These are phyloP conservation scores for Protaetia brevitarsis DNA, from an alignment of 1,140 invertebrate species.

Conservation along the genomic window DNA sequence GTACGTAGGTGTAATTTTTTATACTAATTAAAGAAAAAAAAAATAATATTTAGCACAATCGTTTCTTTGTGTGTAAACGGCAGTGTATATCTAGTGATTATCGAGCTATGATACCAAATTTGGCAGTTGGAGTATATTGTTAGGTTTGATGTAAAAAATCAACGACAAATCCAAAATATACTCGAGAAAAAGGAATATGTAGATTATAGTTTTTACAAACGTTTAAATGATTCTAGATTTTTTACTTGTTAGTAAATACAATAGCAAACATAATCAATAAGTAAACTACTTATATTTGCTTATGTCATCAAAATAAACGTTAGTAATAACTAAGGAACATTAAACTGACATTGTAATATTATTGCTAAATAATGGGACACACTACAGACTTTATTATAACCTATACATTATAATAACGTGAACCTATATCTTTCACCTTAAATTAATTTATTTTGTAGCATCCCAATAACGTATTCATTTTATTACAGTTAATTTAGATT, in stretches of 20 bases:
- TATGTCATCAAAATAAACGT: neutral
- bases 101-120: slow-evolving; percentile 21
- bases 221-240: slow-evolving; percentile 17
- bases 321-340: neutral
- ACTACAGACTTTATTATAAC: neutral
- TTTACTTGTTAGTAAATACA: slow-evolving; percentile 16
- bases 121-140: slow-evolving; percentile 22
- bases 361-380: neutral
- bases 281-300: slow-evolving; percentile 18
- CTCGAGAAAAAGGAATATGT: neutral
- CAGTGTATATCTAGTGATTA: slow-evolving; percentile 22
- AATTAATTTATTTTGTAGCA: neutral
- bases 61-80: slow-evolving; percentile 13
- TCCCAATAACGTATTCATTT: neutral
- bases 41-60: neutral
- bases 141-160: slow-evolving; percentile 19
- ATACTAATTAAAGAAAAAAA: neutral
- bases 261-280: slow-evolving; percentile 5
- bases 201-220: neutral
- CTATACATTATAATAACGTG: neutral
- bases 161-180: slow-evolving; percentile 11
- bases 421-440: neutral
- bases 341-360: neutral
- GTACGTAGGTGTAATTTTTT: slow-evolving; percentile 10
- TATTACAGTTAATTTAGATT: slow-evolving; percentile 11